These are phyloP conservation scores for Acomys russatus DNA, from an alignment of 2,797 vertebrate species.

Conservation along the genomic window DNA sequence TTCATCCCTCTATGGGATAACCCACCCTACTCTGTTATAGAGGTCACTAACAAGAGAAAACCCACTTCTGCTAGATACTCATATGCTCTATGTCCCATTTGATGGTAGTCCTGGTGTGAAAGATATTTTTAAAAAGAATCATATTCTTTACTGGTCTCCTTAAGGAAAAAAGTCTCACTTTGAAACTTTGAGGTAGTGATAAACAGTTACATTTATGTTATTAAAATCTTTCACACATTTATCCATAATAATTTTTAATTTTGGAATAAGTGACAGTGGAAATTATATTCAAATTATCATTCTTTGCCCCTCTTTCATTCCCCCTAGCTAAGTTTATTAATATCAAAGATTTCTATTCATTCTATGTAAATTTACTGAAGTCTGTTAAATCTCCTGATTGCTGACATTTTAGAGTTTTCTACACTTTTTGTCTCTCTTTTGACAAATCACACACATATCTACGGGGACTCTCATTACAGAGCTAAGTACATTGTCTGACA, in stretches of 20 bases:
- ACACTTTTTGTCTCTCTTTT: slow-evolving; percentile 87
- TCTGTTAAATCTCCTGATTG: slow-evolving; percentile 85
- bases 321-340: slow-evolving; percentile 84
- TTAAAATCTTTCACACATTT: slow-evolving; percentile 70
- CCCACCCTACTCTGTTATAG: neutral
- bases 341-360: slow-evolving; percentile 85
- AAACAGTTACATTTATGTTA: slow-evolving; percentile 73
- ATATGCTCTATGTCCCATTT: neutral
- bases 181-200: slow-evolving; percentile 62
- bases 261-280: slow-evolving; percentile 75
- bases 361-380: slow-evolving; percentile 85
- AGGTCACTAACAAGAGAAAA: neutral
- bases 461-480: slow-evolving; percentile 84
- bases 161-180: slow-evolving; percentile 57
- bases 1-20: neutral
- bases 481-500: slow-evolving; percentile 86
- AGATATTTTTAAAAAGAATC: slow-evolving; percentile 58
- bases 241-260: slow-evolving; percentile 77
- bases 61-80: neutral
- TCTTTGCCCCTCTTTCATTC: slow-evolving; percentile 75
- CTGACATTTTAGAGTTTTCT: slow-evolving; percentile 87
- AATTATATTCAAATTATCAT: slow-evolving; percentile 82
- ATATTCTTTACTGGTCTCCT: slow-evolving; percentile 12
- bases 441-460: slow-evolving; percentile 86
- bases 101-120: neutral